phyloP scores from a whole-genome alignment of 1,140 invertebrate genomes.

The Latrodectus geometricus region DNA sequence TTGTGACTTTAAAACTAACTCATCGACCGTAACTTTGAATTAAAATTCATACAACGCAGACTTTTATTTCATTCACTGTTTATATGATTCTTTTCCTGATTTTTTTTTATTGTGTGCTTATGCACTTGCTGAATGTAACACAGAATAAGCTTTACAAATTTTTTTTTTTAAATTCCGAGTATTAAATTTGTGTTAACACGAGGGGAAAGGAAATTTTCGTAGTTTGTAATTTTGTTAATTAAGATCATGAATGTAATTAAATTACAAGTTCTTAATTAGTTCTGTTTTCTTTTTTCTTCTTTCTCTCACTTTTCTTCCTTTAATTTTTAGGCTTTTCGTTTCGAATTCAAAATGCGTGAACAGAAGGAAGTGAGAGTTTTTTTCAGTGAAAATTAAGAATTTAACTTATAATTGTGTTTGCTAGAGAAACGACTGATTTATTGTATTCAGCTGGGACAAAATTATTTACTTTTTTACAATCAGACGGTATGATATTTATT shows the following conservation, averaged over 20 bases:
- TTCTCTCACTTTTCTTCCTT: slow-evolving; percentile 12
- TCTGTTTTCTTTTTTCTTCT: not conserved
- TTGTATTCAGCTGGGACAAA: too few species aligned
- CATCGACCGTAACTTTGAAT: slow-evolving; percentile 20
- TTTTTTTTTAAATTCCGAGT: slow-evolving; percentile 10
- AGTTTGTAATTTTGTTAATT: slow-evolving; percentile 61
- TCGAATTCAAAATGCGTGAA: slow-evolving; percentile 25
- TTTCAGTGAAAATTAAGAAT: not conserved
- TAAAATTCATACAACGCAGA: slow-evolving; percentile 46
- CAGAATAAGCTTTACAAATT: too few species aligned
- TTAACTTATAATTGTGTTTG: too few species aligned
- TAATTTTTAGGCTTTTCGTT: slow-evolving; percentile 29
- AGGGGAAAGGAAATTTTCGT: slow-evolving; percentile 7
- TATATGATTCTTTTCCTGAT: slow-evolving; percentile 16
- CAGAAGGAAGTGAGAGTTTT: slow-evolving; percentile 6
- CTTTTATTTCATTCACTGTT: slow-evolving; percentile 29
- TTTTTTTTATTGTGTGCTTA: not conserved
- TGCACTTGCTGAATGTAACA: not conserved
- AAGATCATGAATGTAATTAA: slow-evolving; percentile 61
- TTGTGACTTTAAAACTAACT: slow-evolving; percentile 23
- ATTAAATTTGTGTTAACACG: slow-evolving; percentile 20
- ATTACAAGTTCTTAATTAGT: slow-evolving; percentile 57
- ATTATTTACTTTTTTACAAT: too few species aligned
- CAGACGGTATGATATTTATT: too few species aligned
- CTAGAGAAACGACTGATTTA: too few species aligned